Base-by-base conservation (phyloP, 2,113 vertebrate genomes). In the Eudyptes chrysolophus region DNA sequence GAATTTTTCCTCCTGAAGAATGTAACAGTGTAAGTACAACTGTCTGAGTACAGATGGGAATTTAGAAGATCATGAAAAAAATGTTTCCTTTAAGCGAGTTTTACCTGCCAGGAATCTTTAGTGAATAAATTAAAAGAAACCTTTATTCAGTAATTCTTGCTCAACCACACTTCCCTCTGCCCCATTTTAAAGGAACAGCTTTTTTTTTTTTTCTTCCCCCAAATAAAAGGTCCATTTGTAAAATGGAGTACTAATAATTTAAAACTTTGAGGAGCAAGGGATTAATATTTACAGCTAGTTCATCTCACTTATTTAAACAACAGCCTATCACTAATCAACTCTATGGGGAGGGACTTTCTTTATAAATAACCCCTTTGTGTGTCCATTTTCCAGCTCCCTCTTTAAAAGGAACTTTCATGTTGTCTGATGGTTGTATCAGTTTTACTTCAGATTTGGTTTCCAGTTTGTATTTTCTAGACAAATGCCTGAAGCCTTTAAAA, bases 91-190 rank as follows among this genome's bases (percentile, higher is more conserved):
- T 93, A 88, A 96, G 81, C 4, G 16, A 82, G 69, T 79, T 86
- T 97, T 96, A 97, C 92, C 89, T 93, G 78, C 78, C 95, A 91
- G 96, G 58, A 95, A 87, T 83, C 78, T 84, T 95, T 74, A 85
- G 65, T 62, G 76, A 83, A 84, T 94, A 89, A 66, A 92, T 97
- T 89, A 89, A 87, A 96, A 84, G 38, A 86, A 87, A 79, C 26
- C 38, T 91, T 89, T 87, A 82, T 94, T 94, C 48, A 48, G 36
- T 87, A 75, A 95, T 75, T 91, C 77, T 75, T 84, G 15, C 68
- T 87, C 48, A 40, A 21, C 22, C 38, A 55, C 44, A 58, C 21
- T 36, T n/a, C 7, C 2, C 21, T 25, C 40, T 71, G 32, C 29
- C 22, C 15, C 26, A 40, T 51, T 89, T 91, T 87, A 44, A 93